phyloP scores from a whole-genome alignment of 2,113 vertebrate genomes.

The Ploceus nigricollis region DNA sequence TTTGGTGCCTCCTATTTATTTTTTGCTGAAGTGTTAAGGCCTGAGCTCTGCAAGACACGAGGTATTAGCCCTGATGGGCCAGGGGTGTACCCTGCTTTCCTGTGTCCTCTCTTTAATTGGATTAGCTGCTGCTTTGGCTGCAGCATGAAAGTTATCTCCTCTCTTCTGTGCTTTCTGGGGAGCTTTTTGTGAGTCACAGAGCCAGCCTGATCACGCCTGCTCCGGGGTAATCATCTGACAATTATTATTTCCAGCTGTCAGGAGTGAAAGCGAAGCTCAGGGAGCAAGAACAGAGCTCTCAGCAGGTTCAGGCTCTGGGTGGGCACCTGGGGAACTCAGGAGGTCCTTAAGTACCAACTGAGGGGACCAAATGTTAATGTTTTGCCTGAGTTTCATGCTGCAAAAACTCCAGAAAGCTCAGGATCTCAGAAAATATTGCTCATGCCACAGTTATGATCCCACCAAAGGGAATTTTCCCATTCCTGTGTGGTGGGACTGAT shows the following conservation, averaged over 20 bases:
- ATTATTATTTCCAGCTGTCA: not conserved
- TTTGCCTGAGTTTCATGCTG: not conserved
- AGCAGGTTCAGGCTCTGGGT: not conserved
- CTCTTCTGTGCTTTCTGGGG: not conserved
- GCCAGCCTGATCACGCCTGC: not conserved
- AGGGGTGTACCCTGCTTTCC: not conserved
- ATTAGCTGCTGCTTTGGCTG: not conserved
- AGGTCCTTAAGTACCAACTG: not conserved
- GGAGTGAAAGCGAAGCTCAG: not conserved
- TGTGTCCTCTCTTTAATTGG: not conserved
- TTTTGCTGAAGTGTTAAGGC: not conserved
- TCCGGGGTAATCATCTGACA: not conserved
- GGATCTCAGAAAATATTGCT: not conserved
- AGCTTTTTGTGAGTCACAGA: constrained; percentile 11
- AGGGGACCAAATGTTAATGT: not conserved
- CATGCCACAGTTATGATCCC: not conserved
- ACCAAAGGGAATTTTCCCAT: not conserved
- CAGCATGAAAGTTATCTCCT: not conserved
- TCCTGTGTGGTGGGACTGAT: not conserved
- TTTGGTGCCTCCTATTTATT: not conserved
- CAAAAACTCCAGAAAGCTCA: not conserved
- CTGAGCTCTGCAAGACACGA: not conserved
- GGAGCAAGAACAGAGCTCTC: not conserved
- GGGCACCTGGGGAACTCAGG: not conserved
- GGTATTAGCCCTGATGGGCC: not conserved